Evolutionary conservation across 2,888 invertebrate genomes (phyloP).

Genomic region (Protophormia terraenovae): DNA sequence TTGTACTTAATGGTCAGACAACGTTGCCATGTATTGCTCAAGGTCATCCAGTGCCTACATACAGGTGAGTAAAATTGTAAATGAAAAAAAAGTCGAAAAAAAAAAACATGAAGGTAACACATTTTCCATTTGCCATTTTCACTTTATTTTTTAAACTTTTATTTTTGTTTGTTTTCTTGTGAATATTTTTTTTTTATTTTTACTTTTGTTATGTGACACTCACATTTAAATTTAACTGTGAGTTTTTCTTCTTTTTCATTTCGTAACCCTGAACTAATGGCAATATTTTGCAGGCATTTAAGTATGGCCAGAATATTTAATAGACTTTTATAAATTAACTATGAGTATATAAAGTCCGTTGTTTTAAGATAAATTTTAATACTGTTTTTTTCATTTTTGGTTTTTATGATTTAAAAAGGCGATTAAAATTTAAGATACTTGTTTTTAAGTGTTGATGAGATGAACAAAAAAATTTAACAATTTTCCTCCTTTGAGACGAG

Average conservation of each 20-base stretch:
- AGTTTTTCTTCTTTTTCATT: background rate
- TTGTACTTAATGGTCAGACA: conserved; percentile 87
- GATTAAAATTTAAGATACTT: too few relatives aligned
- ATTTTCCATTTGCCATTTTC: conserved; percentile 12
- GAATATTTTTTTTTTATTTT: background rate
- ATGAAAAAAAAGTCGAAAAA: background rate
- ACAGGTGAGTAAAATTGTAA: conserved; percentile 83
- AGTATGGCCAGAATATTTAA: conserved; percentile 11
- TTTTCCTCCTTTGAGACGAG: too few relatives aligned
- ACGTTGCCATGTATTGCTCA: conserved; percentile 90
- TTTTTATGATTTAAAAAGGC: background rate
- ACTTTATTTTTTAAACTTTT: background rate
- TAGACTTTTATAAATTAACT: conserved; percentile 8
- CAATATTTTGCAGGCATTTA: background rate
- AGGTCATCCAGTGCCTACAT: conserved; percentile 90
- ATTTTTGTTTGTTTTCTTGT: background rate
- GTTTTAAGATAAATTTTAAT: background rate
- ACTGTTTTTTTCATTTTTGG: background rate
- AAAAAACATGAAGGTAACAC: conserved; percentile 35
- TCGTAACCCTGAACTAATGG: conserved; percentile 22
- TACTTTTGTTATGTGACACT: conserved; percentile 11
- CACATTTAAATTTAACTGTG: conserved; percentile 30
- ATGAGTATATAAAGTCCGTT: background rate
- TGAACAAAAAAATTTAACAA: too few relatives aligned
- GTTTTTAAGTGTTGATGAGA: too few relatives aligned